Evolutionary conservation across 2,797 vertebrate genomes (phyloP).

Genomic region (Pseudotriccus pelzelni): DNA sequence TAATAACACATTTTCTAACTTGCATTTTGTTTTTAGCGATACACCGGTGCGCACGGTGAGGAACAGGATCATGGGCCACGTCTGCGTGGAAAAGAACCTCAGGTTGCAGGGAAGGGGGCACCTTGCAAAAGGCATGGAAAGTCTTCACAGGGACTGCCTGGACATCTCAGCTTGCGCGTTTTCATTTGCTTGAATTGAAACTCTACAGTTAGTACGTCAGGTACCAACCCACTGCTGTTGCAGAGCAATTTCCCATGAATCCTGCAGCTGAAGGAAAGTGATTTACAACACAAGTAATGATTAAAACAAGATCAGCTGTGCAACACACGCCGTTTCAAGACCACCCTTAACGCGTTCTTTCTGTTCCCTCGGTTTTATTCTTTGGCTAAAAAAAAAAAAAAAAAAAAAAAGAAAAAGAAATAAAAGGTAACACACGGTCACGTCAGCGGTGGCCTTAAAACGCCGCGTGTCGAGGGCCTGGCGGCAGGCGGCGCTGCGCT

Average conservation of each 20-base stretch:
- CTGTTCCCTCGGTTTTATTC: background rate
- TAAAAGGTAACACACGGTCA: too few relatives aligned
- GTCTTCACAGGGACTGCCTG: background rate
- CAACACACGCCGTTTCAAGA: fast-evolving
- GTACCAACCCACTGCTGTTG: background rate
- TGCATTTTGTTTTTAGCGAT: background rate
- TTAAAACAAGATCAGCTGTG: background rate
- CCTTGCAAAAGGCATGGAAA: fast-evolving
- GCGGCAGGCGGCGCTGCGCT: background rate
- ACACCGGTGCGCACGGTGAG: fast-evolving
- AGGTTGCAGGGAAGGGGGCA: background rate
- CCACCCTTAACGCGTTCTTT: fast-evolving
- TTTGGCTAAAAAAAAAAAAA: background rate
- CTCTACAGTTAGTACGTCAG: background rate
- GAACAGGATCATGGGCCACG: background rate
- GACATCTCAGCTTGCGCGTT: fast-evolving
- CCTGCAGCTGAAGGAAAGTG: background rate
- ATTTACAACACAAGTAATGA: background rate
- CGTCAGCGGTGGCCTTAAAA: fast-evolving
- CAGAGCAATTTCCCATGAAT: background rate
- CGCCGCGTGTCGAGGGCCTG: too few relatives aligned
- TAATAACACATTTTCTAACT: background rate
- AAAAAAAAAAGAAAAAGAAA: background rate
- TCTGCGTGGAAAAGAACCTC: background rate
- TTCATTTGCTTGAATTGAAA: background rate